Evolutionary conservation across 1,140 invertebrate genomes (phyloP), one percentile per base, ranked within the genome.

Genomic region (Amphibalanus amphitrite): DNA sequence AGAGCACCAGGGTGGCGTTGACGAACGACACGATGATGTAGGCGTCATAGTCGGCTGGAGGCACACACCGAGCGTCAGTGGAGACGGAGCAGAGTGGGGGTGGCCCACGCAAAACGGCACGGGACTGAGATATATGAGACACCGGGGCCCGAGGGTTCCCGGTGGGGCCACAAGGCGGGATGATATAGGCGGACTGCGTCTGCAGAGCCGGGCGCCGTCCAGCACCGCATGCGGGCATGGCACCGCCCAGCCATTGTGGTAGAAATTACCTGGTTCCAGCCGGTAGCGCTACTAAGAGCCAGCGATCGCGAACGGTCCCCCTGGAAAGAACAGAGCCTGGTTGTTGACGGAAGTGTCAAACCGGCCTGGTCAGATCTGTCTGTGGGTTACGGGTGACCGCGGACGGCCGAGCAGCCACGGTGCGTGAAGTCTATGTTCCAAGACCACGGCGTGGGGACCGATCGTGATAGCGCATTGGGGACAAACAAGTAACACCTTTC

Each of bases 11-110:
- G 30, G 97, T 99, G 72, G 97, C 97, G 83, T 99, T 99, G 64
- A 98, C 91, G 88, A 99, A 99, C 67, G 97, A 99, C 74, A 99
- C 97, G 81, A 99, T 96, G 84, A 99, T 99, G 84, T 99, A 99
- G 67, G 97, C 93, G 88, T 99, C 97, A 86, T 86, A 98, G 80
- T 95, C 91, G 84, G 97, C 95, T 96, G 87, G 74, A 90, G 90
- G 78, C 72, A 72, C 69, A 74, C 28, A 65, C 40, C 40, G 33
- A 69, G 59, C 26, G 72, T 30, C 64, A 25, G 47, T 67, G 20
- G 70, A 26, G 3, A 74, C 30, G 33, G 15, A 15, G 33, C 33
- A 4, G 33, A 38, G 4, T 38, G 33, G 33, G 15, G 33, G 33
- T 38, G 15, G 4, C 33, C 4, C 4, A 38, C 15, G 15, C 4